Conservation (phyloP, 2,113 vertebrate species). For the Mormyrus iriodes region DNA sequence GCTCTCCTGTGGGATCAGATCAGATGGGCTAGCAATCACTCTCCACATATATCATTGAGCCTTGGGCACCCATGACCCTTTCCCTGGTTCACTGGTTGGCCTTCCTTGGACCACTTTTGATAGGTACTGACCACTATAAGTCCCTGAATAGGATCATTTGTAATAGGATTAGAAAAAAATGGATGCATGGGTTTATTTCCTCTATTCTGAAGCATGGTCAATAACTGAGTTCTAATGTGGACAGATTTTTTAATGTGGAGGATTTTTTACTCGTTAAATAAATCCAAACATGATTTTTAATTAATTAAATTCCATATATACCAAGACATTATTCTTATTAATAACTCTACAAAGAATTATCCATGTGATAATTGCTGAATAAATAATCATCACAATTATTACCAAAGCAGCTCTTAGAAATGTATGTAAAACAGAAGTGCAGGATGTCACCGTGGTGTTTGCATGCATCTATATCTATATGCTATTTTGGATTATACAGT, state of each 20-base stretch:
- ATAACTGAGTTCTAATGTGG: neutral
- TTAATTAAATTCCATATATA: neutral
- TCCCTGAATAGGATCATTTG: too few relatives aligned
- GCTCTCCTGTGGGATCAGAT: neutral
- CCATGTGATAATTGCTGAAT: neutral
- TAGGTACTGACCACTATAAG: too few relatives aligned
- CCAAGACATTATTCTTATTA: neutral
- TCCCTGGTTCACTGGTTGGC: too few relatives aligned
- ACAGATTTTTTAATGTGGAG: neutral
- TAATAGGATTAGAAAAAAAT: too few relatives aligned
- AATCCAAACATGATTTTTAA: neutral
- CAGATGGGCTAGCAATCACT: neutral
- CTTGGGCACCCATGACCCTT: neutral
- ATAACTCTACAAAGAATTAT: neutral
- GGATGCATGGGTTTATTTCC: too few relatives aligned
- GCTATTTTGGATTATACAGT: neutral
- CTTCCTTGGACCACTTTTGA: neutral
- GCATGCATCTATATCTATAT: neutral
- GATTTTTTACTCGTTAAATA: neutral
- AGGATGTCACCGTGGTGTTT: neutral
- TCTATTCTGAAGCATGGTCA: neutral
- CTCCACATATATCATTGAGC: neutral
- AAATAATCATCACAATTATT: neutral
- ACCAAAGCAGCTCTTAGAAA: neutral
- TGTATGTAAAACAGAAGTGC: neutral